Base-by-base conservation (phyloP, 2,113 vertebrate genomes). In the Albula goreensis region DNA sequence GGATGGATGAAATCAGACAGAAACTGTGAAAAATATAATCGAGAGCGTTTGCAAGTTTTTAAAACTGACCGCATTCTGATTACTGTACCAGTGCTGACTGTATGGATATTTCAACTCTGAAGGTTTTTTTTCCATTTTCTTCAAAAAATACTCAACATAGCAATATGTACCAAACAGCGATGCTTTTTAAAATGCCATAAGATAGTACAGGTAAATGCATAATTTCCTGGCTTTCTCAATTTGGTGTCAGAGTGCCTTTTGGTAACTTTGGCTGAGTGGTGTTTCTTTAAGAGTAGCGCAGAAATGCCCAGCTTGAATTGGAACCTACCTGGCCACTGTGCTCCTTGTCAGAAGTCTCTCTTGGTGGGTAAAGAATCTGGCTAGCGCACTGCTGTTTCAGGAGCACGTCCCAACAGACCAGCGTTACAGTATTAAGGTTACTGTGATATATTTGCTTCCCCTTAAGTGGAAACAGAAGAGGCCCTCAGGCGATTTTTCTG, bases 191-290 rank as follows among this genome's bases (percentile, higher is more conserved):
- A 50, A 81, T 25, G 80, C 17, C 17, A 51, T 81, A 53, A 5
- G 49, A 53, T 52, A 81, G 15, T 81, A 51, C 4, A 19, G 17
- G 49, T 9, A 81, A 52, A n/a, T 81, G 8, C 50, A 19, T 51
- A 15, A 81, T 41, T 53, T n/a, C 50, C 22, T 52, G 51, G 15
- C 11, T 63, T 41, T 25, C 87, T 89, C 81, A 87, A 86, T 84
- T 91, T 94, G 93, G 93, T 93, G 93, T 94, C 93, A 94, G 78
- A 90, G 88, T 87, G 89, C n/a, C 60, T 88, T 85, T 87, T 87
- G 85, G 87, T 92, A 93, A 90, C 56, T 78, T 80, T 87, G 87
- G 89, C 91, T 91, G 86, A 91, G 12, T 84, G 15, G 66, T 80
- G 88, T 91, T 88, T 88, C 92, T 90, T 91, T 82, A 91, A 90